Percentiles rank a stretch among this genome's conserved stretches.
Evolutionary conservation across 2,113 vertebrate species (phyloP).

Genomic region (Ailuropoda melanoleuca): DNA sequence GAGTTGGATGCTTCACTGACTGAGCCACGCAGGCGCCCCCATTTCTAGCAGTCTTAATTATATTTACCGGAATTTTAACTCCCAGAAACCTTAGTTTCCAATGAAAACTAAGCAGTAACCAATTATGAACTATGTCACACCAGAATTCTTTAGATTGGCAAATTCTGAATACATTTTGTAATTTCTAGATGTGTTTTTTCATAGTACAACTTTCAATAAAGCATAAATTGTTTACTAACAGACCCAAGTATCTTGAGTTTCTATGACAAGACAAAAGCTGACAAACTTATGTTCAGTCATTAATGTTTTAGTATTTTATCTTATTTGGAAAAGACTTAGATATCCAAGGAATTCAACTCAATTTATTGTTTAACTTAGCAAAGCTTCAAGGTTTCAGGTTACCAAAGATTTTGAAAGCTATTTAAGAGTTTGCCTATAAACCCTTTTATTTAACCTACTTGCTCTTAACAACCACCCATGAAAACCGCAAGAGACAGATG

Average conservation of each 20-base stretch:
- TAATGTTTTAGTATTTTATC: neutral
- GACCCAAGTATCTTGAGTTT: neutral
- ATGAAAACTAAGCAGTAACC: neutral
- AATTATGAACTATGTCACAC: neutral
- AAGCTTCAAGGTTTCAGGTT: neutral
- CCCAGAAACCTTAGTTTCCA: neutral
- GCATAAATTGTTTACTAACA: neutral
- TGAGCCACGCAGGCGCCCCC: neutral
- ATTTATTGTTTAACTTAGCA: neutral
- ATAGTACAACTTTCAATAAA: neutral
- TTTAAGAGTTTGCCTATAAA: neutral
- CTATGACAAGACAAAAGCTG: neutral
- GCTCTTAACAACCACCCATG: neutral
- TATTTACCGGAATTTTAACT: neutral
- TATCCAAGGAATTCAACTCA: neutral
- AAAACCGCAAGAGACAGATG: neutral
- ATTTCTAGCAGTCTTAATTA: neutral
- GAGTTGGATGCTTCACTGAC: neutral
- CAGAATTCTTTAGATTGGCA: neutral
- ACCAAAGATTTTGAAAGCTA: neutral
- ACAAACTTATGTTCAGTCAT: neutral
- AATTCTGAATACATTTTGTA: neutral
- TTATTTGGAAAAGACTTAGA: neutral
- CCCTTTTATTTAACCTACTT: neutral
- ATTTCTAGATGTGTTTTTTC: neutral